phyloP scores from a whole-genome alignment of 2,888 invertebrate species.

The Heliconius hortense region DNA sequence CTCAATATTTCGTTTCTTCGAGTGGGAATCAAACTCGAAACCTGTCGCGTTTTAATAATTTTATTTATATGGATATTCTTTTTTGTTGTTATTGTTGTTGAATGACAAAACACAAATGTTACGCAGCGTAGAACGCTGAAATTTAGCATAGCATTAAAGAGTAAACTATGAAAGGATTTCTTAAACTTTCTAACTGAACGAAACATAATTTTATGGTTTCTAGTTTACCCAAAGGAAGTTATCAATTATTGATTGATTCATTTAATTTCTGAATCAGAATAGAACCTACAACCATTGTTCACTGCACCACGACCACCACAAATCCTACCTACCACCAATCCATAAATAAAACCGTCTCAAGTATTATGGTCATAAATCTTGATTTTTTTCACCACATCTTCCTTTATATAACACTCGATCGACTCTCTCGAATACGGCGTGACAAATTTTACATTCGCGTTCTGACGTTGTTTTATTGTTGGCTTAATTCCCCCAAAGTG shows the following conservation, averaged over 20 bases:
- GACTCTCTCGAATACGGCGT: slow-evolving; percentile 55
- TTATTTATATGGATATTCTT: no score
- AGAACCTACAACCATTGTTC: not conserved
- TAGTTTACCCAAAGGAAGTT: no score
- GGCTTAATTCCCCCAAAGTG: slow-evolving; percentile 53
- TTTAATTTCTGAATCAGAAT: not conserved
- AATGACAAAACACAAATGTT: no score
- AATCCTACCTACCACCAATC: not conserved
- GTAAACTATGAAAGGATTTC: no score
- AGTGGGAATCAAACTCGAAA: no score
- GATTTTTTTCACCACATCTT: slow-evolving; percentile 11
- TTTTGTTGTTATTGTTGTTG: no score
- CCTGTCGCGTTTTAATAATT: no score
- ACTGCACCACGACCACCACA: not conserved
- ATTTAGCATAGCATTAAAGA: no score
- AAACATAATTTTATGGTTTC: no score
- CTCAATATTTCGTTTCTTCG: no score
- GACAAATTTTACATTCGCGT: slow-evolving; percentile 66
- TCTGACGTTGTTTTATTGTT: slow-evolving; percentile 68
- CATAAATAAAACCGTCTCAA: not conserved
- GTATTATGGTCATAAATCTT: slow-evolving; percentile 21
- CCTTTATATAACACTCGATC: slow-evolving; percentile 43
- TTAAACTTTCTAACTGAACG: no score
- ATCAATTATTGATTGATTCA: not conserved
- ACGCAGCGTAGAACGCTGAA: no score